These are phyloP conservation scores for Erebia aethiops DNA, from an alignment of 2,888 invertebrate species.

Conservation along the genomic window DNA sequence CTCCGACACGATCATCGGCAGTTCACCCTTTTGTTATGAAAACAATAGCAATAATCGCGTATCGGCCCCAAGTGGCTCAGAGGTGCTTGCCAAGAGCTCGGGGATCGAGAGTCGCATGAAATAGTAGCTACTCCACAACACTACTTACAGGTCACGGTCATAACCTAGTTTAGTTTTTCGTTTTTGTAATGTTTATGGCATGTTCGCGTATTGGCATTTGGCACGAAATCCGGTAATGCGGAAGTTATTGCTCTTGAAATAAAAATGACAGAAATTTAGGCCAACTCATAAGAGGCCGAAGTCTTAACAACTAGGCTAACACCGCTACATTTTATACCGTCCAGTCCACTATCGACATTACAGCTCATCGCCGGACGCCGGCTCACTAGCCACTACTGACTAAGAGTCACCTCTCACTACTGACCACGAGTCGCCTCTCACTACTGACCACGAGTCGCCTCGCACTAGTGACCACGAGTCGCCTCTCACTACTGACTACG, in stretches of 20 bases:
- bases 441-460: too few relatives aligned
- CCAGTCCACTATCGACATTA: too few relatives aligned
- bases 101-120: slow-evolving; percentile 35
- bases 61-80: slow-evolving; percentile 24
- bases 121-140: slow-evolving; percentile 28
- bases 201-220: slow-evolving; percentile 32
- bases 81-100: slow-evolving; percentile 10
- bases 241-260: slow-evolving; percentile 9
- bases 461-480: too few relatives aligned
- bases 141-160: slow-evolving; percentile 55
- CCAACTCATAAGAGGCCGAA: too few relatives aligned
- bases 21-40: slow-evolving; percentile 33
- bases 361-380: too few relatives aligned
- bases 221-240: slow-evolving; percentile 28
- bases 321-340: too few relatives aligned
- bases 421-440: too few relatives aligned
- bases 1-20: slow-evolving; percentile 39
- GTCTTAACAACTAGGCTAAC: too few relatives aligned
- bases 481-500: too few relatives aligned
- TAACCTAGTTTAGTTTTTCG: slow-evolving; percentile 57
- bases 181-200: slow-evolving; percentile 32
- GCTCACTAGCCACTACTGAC: too few relatives aligned
- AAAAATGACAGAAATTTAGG: too few relatives aligned
- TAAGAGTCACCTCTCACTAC: too few relatives aligned
- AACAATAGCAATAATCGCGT: slow-evolving; percentile 37